Evolutionary conservation across 2,888 invertebrate species (phyloP), one percentile per base, ranked within the genome.

Genomic region (Nebria salina): DNA sequence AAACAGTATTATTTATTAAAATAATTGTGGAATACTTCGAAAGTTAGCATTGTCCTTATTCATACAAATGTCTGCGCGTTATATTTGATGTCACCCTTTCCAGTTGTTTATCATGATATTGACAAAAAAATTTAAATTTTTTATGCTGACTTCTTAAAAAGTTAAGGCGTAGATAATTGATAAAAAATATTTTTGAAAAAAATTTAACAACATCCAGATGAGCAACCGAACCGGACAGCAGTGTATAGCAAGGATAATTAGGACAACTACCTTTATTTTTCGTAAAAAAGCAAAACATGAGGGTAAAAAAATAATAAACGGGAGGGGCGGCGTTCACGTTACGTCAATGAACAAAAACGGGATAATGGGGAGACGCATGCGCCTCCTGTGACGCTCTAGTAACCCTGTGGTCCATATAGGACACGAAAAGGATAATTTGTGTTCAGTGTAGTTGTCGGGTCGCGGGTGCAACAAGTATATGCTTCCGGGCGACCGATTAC

Each of bases 381-480:
- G 54, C 13, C 11, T 54, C 20, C 20, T 34, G 26, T 70, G 70
- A 70, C 70, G 70, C 34, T 70, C 26, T 70, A 26, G 34, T 25
- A 66, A 66, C 66, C 15, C 20, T 66, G 66, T 66, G 66, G 20
- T 68, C 68, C 25, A 34, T 70, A 70, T 11, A 11, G 70, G 25
- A 15, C 26, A 34, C 25, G 70, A 13, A 70, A 25, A 25, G 20
- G 26, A 68, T 68, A 8, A 68, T 68, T 25, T 25, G 15, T 25
- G n/a, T 9, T 70, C 26, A 34, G 70, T 25, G 26, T 70, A 34
- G 25, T 8, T 66, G 34, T 34, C 34, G 54, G 54, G 11, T 54
- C 11, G 8, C 54, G 54, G 54, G 6, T 54, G 54, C 54, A 77
- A 77, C 77, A 77, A 73, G 76, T 76, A 73, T 34, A 72, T 25